Evolutionary conservation across 2,113 vertebrate genomes (phyloP), one percentile per base, ranked within the genome.

Genomic region (Sturnira hondurensis): DNA sequence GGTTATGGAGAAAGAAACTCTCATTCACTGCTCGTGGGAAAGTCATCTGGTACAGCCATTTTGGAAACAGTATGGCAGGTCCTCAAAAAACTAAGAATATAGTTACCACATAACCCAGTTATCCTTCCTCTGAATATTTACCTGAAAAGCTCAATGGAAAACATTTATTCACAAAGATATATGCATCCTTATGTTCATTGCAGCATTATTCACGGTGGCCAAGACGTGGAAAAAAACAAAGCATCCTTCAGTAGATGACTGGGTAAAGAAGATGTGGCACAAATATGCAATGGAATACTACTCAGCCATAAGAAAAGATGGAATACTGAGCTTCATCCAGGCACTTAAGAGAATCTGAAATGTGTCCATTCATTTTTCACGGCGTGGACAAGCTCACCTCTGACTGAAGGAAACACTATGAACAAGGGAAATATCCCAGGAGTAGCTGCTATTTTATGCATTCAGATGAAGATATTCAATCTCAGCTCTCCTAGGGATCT

Each of bases 401-500:
- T 61, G 92, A 86, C 73, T 0, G 7, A 31, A 74, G 61, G 80
- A 83, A 86, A 65, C 36, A 26, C 5, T 83, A 83, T 91, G 91
- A 94, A 95, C 68, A 82, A 93, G 93, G 43, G 68, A 52, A 43
- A 24, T 56, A 63, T 71, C 95, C 73, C 68, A 61, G 36, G 47
- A 70, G 20, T 47, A 78, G 47, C 77, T 86, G 82, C 28, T 22
- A 2, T n/a, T 45, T 93, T n/a, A 36, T 84, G 95, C 80, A 93
- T 94, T 86, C 83, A 91, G 63, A 94, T 80, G 73, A 96, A 93
- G 89, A 78, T n/a, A 43, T 89, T 86, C 63, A 77, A n/a, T 82
- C 68, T 86, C 33, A 8, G 61, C 61, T 94, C 93, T 86, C 95
- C 36, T 11, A 83, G 61, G 89, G 85, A 78, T 83, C 58, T 80